Evolutionary conservation across 2,888 invertebrate genomes (phyloP).

Genomic region (Brachypalpus laphriformis): DNA sequence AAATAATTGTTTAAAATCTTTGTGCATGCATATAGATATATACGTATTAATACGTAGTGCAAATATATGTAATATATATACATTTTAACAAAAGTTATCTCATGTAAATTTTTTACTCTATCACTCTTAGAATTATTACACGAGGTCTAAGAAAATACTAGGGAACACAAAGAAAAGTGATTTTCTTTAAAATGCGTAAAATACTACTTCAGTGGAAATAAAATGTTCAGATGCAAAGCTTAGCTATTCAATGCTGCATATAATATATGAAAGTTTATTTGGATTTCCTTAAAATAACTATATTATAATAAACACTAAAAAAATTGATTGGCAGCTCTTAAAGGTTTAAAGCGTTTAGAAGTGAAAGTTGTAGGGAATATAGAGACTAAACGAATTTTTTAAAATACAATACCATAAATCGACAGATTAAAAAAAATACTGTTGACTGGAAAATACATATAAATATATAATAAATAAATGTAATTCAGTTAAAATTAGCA

Average conservation of each 20-base stretch:
- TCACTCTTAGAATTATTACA: not conserved
- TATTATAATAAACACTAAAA: not conserved
- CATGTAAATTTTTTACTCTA: slow-evolving; percentile 4
- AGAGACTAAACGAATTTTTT: slow-evolving; percentile 31
- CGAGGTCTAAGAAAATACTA: not conserved
- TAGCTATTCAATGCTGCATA: slow-evolving; percentile 3
- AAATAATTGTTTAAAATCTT: slow-evolving; percentile 12
- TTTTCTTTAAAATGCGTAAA: not conserved
- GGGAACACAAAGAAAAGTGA: not conserved
- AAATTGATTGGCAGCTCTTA: slow-evolving; percentile 2
- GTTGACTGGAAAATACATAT: slow-evolving; percentile 19
- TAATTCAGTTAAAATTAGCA: slow-evolving; percentile 47
- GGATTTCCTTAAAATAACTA: slow-evolving; percentile 11
- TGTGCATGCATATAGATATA: not conserved
- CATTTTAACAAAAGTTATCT: not conserved
- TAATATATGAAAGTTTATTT: not conserved
- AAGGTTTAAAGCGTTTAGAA: slow-evolving; percentile 4
- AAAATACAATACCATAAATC: slow-evolving; percentile 36
- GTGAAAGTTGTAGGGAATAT: slow-evolving; percentile 14
- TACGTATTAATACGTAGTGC: too few species aligned
- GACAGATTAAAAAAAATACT: slow-evolving; percentile 30
- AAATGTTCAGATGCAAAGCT: not conserved
- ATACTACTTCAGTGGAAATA: slow-evolving; percentile 1
- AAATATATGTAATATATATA: not conserved
- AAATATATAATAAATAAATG: slow-evolving; percentile 41